Conservation (phyloP, 2,888 invertebrate genomes). For the Arge pagana region DNA sequence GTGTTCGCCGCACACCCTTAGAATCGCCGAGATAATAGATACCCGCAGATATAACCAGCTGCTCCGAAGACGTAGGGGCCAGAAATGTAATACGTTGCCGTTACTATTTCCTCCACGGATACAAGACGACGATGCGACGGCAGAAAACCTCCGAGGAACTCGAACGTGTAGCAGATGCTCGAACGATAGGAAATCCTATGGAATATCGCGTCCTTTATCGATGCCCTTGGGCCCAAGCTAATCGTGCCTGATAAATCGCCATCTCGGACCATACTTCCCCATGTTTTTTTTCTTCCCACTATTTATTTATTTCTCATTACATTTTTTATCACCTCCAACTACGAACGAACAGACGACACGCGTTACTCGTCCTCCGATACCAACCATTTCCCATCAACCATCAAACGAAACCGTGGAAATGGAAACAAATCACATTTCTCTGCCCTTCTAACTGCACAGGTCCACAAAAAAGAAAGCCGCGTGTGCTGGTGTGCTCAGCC, state of each 20-base stretch:
- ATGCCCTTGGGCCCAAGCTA: constrained; percentile 30
- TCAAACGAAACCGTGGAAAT: no score
- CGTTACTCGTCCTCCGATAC: no score
- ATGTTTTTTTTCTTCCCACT: no score
- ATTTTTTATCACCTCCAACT: no score
- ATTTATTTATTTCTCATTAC: no score
- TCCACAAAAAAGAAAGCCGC: no score
- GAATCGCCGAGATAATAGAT: constrained; percentile 38
- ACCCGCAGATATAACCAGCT: constrained; percentile 40
- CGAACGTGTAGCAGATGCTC: constrained; percentile 31
- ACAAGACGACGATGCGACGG: constrained; percentile 1
- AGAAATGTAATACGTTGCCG: constrained; percentile 40
- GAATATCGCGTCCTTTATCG: constrained; percentile 29
- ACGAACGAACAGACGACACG: no score
- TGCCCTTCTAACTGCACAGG: no score
- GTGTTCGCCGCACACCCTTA: constrained; percentile 6
- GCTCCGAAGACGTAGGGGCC: constrained; percentile 36
- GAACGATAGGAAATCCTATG: constrained; percentile 29
- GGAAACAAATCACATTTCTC: no score
- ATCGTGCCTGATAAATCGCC: constrained; percentile 34
- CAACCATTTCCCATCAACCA: no score
- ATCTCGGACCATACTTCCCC: no score
- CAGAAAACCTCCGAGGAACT: background rate
- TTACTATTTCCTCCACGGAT: background rate
- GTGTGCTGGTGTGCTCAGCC: no score